Evolutionary conservation across 2,888 invertebrate species (phyloP), one percentile per base, ranked within the genome.

Genomic region (Laothoe populi): DNA sequence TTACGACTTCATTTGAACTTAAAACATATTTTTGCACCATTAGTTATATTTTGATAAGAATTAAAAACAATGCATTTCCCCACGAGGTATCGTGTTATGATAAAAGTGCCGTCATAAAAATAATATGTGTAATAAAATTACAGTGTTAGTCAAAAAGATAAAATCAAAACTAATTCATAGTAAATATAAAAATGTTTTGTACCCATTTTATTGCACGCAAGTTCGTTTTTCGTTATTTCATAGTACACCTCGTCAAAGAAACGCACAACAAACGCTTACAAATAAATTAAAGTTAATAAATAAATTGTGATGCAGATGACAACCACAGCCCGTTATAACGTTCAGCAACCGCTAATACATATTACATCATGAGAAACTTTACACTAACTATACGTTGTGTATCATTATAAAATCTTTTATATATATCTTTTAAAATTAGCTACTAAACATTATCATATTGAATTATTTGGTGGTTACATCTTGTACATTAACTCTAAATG

Each of bases 401-500:
- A 66, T 35, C 58, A 64, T 67, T 69, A 65, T 63, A 68, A 66
- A 67, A 67, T 66, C 65, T 68, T 64, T 59, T 70, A 69, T 68
- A 48, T 53, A 53, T 53, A 64, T 68, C 35, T 62, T 65, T 66
- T 64, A 59, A 62, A 44, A 61, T 65, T 70, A 67, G 65, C 62
- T 64, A 68, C 63, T 64, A 65, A 61, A 77, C 72, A 74, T 83
- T 87, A 86, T 81, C 83, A 86, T 78, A 87, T 83, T 81, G 81
- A 84, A 84, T 87, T 86, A 88, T 90, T 91, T 91, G 92, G 92
- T 92, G 92, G 91, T 91, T 90, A 91, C 78, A 85, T 81, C 81
- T 92, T 91, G 91, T 91, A 91, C 90, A 88, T 87, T 87, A 82
- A 78, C 77, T 77, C 83, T 90, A 90, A 75, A 87, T 87, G 88